These are phyloP conservation scores for Anguilla anguilla DNA, from an alignment of 2,797 vertebrate species.

Conservation along the genomic window DNA sequence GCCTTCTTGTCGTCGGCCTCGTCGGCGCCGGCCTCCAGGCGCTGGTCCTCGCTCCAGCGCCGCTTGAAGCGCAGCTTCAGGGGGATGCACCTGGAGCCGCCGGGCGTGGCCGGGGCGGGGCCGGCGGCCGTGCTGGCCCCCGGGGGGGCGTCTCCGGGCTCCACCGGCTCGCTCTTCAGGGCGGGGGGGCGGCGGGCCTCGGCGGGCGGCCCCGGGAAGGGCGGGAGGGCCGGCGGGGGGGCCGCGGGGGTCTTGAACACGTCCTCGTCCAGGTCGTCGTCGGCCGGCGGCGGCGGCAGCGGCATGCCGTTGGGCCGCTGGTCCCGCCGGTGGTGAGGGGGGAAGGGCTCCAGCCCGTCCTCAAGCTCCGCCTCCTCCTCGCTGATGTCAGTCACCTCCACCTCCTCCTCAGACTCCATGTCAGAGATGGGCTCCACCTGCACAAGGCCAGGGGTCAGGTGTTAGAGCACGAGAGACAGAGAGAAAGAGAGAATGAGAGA, in stretches of 20 bases:
- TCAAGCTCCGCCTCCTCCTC: slow-evolving; percentile 70
- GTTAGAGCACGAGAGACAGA: not conserved
- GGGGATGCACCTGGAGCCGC: slow-evolving; percentile 81
- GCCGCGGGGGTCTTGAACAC: slow-evolving; percentile 87
- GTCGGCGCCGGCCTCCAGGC: slow-evolving; percentile 80
- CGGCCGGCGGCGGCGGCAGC: slow-evolving; percentile 9
- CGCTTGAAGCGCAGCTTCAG: slow-evolving; percentile 91
- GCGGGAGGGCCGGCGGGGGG: slow-evolving; percentile 54
- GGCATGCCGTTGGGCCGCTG: slow-evolving; percentile 33
- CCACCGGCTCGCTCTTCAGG: slow-evolving; percentile 69
- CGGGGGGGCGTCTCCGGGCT: slow-evolving; percentile 22
- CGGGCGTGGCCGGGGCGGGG: slow-evolving; percentile 65
- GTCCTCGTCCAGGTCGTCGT: slow-evolving; percentile 81
- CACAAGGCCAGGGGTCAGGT: not conserved
- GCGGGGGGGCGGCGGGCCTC: slow-evolving; percentile 25
- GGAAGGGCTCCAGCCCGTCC: slow-evolving; percentile 60
- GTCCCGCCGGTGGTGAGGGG: slow-evolving; percentile 26
- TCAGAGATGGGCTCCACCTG: slow-evolving; percentile 88
- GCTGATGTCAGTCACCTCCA: slow-evolving; percentile 90
- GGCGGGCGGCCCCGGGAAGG: not conserved
- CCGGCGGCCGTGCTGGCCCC: slow-evolving; percentile 33
- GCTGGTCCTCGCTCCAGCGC: slow-evolving; percentile 92
- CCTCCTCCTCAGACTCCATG: slow-evolving; percentile 82
- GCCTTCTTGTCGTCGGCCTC: slow-evolving; percentile 70
- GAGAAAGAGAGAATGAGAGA: too few relatives aligned